Evolutionary conservation across 2,797 vertebrate genomes (phyloP).

Genomic region (Myotis vivesi): DNA sequence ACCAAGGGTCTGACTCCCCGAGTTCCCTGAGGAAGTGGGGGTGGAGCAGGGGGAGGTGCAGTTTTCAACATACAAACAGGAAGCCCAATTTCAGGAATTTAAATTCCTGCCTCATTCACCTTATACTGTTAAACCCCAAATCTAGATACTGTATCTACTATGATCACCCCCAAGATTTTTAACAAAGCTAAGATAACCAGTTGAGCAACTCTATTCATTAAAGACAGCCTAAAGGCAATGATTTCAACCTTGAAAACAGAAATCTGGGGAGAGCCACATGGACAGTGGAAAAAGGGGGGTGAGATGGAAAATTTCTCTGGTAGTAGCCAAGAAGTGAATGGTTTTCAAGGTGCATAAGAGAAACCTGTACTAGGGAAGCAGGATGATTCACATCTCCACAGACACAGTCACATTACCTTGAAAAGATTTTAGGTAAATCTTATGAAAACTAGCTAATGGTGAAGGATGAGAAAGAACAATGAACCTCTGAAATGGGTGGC

Average conservation of each 20-base stretch:
- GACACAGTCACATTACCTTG: background rate
- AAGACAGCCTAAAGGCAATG: background rate
- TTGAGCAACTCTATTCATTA: background rate
- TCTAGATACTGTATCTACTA: background rate
- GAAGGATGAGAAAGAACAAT: background rate
- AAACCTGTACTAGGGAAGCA: background rate
- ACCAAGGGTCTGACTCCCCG: background rate
- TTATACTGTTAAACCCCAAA: background rate
- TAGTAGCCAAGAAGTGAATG: background rate
- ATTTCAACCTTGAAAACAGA: background rate
- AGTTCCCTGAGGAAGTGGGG: background rate
- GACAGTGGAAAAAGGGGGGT: background rate
- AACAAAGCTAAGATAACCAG: background rate
- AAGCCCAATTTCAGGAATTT: background rate
- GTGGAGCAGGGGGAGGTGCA: fast-evolving
- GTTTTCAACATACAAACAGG: background rate
- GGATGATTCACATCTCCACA: background rate
- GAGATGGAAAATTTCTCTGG: background rate
- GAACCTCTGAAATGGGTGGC: background rate
- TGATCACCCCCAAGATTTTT: background rate
- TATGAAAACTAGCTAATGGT: background rate
- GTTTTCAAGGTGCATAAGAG: background rate
- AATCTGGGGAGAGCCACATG: background rate
- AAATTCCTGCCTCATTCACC: background rate
- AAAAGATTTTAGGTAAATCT: background rate